Evolutionary conservation across 1,140 invertebrate genomes (phyloP).

Genomic region (Macrostomum lignano): DNA sequence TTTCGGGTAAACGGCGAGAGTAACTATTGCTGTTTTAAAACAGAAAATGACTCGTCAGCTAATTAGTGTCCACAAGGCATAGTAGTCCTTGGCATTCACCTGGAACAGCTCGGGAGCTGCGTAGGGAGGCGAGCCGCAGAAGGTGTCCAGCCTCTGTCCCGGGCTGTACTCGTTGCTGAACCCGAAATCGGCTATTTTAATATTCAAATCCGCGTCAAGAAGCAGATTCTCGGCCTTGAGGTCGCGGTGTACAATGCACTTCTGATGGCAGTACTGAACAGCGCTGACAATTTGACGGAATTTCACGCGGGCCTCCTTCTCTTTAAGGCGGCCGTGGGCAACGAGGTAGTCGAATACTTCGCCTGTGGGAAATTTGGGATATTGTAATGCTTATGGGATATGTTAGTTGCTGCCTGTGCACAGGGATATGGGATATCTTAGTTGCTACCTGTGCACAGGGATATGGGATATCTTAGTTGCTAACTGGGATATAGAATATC

Average conservation of each 20-base stretch:
- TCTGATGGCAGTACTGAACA: constrained; percentile 93
- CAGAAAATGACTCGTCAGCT: too few species aligned
- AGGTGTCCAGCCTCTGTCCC: constrained; percentile 52
- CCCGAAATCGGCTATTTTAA: constrained; percentile 85
- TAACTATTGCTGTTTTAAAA: too few species aligned
- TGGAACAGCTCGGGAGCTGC: constrained; percentile 84
- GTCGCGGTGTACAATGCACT: constrained; percentile 80
- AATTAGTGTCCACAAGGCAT: too few species aligned
- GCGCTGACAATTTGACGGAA: constrained; percentile 91
- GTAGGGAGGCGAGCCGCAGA: constrained; percentile 84
- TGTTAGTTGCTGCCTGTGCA: too few species aligned
- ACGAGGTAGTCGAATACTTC: constrained; percentile 54
- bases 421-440: too few species aligned
- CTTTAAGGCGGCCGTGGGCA: constrained; percentile 67
- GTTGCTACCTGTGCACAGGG: too few species aligned
- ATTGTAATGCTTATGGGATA: too few species aligned
- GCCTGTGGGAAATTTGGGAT: too few species aligned
- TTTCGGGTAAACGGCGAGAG: too few species aligned
- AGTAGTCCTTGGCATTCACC: too few species aligned
- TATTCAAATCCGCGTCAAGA: constrained; percentile 66
- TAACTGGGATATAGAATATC: too few species aligned
- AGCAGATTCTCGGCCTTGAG: constrained; percentile 82
- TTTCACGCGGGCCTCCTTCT: constrained; percentile 58
- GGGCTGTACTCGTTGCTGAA: constrained; percentile 71
- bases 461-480: too few species aligned